These are phyloP conservation scores for Lycocerus yunnanus DNA, from an alignment of 2,888 invertebrate genomes.

Conservation along the genomic window DNA sequence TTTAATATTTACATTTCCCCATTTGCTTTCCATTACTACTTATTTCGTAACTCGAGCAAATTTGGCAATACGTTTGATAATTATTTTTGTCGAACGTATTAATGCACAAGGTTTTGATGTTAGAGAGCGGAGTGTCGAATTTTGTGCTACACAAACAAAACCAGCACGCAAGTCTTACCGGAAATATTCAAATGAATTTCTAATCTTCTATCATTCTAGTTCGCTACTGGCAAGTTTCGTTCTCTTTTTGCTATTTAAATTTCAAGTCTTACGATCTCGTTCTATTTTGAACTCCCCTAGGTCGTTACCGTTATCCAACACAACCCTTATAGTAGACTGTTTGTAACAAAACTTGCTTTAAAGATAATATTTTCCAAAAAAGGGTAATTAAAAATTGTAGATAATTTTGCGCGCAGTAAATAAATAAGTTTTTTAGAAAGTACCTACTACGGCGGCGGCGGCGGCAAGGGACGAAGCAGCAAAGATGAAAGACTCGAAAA, in stretches of 20 bases:
- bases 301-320: slow-evolving; percentile 32
- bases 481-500: not conserved
- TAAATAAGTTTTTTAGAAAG: not conserved
- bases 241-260: slow-evolving; percentile 25
- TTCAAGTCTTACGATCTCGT: slow-evolving; percentile 24
- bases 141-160: slow-evolving; percentile 23
- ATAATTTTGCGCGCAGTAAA: not conserved
- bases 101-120: slow-evolving; percentile 13
- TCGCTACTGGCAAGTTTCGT: slow-evolving; percentile 27
- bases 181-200: slow-evolving; percentile 60
- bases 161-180: slow-evolving; percentile 40
- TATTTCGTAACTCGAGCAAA: slow-evolving; percentile 25
- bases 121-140: slow-evolving; percentile 22
- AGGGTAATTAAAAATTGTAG: not conserved
- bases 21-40: slow-evolving; percentile 35
- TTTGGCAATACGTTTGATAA: slow-evolving; percentile 17
- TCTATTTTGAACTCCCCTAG: slow-evolving; percentile 23
- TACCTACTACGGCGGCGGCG: too few species aligned
- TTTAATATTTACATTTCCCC: slow-evolving; percentile 44
- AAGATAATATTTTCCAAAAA: slow-evolving; percentile 1
- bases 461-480: not conserved
- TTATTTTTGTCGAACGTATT: slow-evolving; percentile 14
- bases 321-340: slow-evolving; percentile 37
- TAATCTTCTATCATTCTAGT: slow-evolving; percentile 49
- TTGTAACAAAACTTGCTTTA: slow-evolving; percentile 31